phyloP scores from a whole-genome alignment of 2,888 invertebrate species.

The Diarsia dahlii region DNA sequence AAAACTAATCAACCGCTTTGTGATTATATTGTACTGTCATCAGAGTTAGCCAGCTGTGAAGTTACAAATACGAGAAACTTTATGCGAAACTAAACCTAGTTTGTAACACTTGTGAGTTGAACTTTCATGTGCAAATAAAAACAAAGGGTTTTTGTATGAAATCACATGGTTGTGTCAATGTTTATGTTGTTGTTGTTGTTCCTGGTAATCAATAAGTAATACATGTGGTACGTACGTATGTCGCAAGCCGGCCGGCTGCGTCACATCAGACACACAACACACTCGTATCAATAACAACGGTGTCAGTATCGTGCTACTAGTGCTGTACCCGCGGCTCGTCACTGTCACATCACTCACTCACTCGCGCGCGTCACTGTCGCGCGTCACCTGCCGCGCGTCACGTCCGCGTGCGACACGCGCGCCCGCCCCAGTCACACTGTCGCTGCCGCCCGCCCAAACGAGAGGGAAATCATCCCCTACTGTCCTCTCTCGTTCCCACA shows the following conservation, averaged over 20 bases:
- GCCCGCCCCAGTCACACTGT: conserved; percentile 79
- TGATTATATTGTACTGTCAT: not conserved
- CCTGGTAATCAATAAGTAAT: conserved; percentile 30
- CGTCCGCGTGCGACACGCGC: conserved; percentile 64
- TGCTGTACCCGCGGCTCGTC: conserved; percentile 4
- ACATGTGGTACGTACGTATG: conserved; percentile 23
- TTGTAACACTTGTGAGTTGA: not conserved
- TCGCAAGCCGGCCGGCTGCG: not conserved
- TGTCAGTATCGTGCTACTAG: not conserved
- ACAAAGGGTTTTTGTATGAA: not conserved
- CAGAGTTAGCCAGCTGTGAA: conserved; percentile 6
- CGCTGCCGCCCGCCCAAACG: conserved; percentile 80
- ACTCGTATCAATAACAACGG: not conserved
- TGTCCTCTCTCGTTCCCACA: conserved; percentile 67
- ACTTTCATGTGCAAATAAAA: conserved; percentile 1
- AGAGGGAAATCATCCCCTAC: conserved; percentile 86
- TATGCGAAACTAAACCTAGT: conserved; percentile 13
- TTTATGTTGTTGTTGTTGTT: conserved; percentile 26
- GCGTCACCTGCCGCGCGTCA: conserved; percentile 39
- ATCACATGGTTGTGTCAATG: conserved; percentile 17
- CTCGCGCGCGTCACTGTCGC: conserved; percentile 44
- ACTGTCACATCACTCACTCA: conserved; percentile 51
- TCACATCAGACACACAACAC: conserved; percentile 19
- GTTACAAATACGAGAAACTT: conserved; percentile 29
- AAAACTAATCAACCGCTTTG: conserved; percentile 1